These are phyloP conservation scores for Hydrophis major DNA, from an alignment of 2,797 vertebrate species.

Conservation along the genomic window DNA sequence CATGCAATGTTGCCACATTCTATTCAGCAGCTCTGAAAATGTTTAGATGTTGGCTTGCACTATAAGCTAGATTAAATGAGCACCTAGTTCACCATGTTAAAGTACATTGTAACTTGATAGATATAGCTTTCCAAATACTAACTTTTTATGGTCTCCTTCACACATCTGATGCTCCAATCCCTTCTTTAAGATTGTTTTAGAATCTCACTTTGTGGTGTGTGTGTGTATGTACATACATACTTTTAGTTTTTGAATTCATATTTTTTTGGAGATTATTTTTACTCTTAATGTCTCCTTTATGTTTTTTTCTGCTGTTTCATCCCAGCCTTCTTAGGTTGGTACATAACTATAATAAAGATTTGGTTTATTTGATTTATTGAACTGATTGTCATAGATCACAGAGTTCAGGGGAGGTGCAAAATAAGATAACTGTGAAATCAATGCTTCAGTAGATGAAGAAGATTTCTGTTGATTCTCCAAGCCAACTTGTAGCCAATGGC, in stretches of 20 bases:
- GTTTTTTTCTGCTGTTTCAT: not conserved
- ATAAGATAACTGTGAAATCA: not conserved
- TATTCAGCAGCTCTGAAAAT: not conserved
- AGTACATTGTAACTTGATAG: not conserved
- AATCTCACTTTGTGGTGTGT: not conserved
- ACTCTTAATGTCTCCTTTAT: not conserved
- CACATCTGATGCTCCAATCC: not conserved
- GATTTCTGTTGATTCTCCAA: not conserved
- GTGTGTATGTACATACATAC: too few relatives aligned
- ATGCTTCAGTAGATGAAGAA: not conserved
- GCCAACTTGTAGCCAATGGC: not conserved
- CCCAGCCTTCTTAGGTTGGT: not conserved
- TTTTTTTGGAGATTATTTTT: not conserved
- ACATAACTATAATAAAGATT: not conserved
- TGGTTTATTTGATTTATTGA: not conserved
- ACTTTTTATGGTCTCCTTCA: not conserved
- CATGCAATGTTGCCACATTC: not conserved
- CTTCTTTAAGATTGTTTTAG: not conserved
- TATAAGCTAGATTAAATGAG: not conserved
- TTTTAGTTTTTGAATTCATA: not conserved
- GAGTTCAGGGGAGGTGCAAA: not conserved
- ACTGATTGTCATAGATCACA: not conserved
- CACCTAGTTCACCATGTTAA: not conserved
- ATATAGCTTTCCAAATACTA: not conserved
- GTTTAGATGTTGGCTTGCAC: not conserved